Evolutionary conservation across 2,888 invertebrate species (phyloP), one percentile per base, ranked within the genome.

Genomic region (Loripinus fragilis): DNA sequence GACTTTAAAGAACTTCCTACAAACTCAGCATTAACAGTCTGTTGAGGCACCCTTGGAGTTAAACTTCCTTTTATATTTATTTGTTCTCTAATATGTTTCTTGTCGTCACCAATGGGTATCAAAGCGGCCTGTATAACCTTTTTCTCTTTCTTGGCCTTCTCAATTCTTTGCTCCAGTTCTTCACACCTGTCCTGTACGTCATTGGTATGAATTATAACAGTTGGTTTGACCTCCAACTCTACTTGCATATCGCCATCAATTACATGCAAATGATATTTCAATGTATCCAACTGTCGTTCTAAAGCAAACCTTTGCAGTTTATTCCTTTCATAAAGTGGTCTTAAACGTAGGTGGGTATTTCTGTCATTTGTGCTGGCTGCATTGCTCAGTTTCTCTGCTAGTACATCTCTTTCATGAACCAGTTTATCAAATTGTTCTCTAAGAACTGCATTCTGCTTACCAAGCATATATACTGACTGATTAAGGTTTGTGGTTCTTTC

Each of bases 171-270:
- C 65, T 91, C 91, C 12, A 90, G 78, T 23, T 86, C 86, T 71
- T 90, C 90, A 67, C 90, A 90, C 10, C 85, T 83, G 67, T 90
- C 90, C 70, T 91, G 91, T 0, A 89, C 86, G 64, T 89, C 89
- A 69, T 91, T 90, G 35, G 90, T 90, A 65, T 83, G 85, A 50
- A 85, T 86, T 38, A 91, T 89, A 23, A 90, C 79, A 35, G 85
- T 87, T 8, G 90, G 81, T 35, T 90, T 89, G 2, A 89, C 79
- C 35, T 88, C 85, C 1, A 90, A 82, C 76, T 91, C 91, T 33
- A 90, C 78, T 17, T 81, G 79, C 79, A 88, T 78, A 67, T 91
- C 91, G 15, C 86, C 85, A 23, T 88, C 80, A 23, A 83, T 67
- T 3, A 91, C 50, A 48, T 87, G 79, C 38, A 88, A 74, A 55